Evolutionary conservation across 1,140 invertebrate genomes (phyloP), one percentile per base, ranked within the genome.

Genomic region (Euwallacea fornicatus): DNA sequence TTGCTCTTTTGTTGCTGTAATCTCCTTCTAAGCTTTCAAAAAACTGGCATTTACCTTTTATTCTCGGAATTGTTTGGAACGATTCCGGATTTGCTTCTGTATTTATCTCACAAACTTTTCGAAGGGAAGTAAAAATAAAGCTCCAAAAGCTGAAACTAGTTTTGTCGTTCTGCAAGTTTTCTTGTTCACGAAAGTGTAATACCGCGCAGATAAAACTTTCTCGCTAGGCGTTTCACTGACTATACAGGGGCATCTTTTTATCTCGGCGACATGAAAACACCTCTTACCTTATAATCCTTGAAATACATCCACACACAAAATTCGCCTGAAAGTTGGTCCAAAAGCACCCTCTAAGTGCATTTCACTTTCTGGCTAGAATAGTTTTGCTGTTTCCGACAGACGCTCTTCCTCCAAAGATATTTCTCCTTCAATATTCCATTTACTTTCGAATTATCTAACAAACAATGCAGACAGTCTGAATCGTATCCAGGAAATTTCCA

Each of bases 401-500:
- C 21, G 16, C 16, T 60, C 42, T 42, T 21, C 42, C 21, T 10
- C 33, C 41, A 13, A 13, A 33, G 42, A 60, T 41, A 60, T 42
- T 13, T 10, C 58, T 60, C 58, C 42, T 21, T 11, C 42, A 21
- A 11, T 42, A 60, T 42, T 41, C 58, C 7, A 60, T 60, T 60
- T 63, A 63, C 43, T 47, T 16, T 44, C 44, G 60, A 44, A 44
- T 63, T 63, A 63, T 63, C 43, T 44, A 44, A 53, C 50, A 69
- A 42, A 69, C 67, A 69, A 69, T 69, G 47, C 44, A 42, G 42
- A 16, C 33, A 46, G 50, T 44, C 54, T 58, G 59, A 47, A 41
- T 62, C 42, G 60, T 43, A 62, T 63, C 46, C 13, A 42, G 47
- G 67, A 54, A 60, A 54, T 69, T 69, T 63, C 59, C 62, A 62